Evolutionary conservation across 1,140 invertebrate species (phyloP).

Genomic region (Bombus haemorrhoidalis): DNA sequence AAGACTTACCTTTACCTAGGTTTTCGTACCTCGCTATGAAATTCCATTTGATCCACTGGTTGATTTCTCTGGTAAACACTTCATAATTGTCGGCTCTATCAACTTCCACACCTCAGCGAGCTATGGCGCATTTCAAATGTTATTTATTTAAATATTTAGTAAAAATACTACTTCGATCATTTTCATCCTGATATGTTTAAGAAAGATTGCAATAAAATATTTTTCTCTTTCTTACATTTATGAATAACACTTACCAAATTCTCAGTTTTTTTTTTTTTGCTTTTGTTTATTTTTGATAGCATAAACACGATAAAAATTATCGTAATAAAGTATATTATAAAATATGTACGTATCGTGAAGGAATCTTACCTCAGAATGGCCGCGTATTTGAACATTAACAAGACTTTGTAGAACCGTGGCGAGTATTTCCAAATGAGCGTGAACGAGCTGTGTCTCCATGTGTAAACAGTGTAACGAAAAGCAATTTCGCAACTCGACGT

Average conservation of each 20-base stretch:
- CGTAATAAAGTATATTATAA: too few species aligned
- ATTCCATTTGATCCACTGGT: conserved; percentile 77
- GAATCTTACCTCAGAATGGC: conserved; percentile 85
- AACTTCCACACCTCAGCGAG: conserved; percentile 84
- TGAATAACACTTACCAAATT: conserved; percentile 5
- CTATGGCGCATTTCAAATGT: conserved; percentile 74
- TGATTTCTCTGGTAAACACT: conserved; percentile 83
- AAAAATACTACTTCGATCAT: background rate
- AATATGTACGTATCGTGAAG: background rate
- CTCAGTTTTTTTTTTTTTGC: background rate
- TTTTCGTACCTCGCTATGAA: conserved; percentile 61
- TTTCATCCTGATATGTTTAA: background rate
- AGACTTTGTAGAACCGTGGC: conserved; percentile 85
- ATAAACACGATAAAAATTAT: background rate
- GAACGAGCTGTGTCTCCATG: conserved; percentile 89
- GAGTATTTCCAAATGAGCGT: conserved; percentile 87
- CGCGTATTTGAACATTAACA: conserved; percentile 85
- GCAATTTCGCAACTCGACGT: conserved; percentile 87
- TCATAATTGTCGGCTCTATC: conserved; percentile 83
- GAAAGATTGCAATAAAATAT: background rate
- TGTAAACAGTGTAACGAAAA: conserved; percentile 89
- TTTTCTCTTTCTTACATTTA: too few species aligned
- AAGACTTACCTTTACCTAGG: background rate
- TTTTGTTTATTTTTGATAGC: background rate
- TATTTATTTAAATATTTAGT: background rate